Percentiles rank a stretch among this genome's conserved stretches.
Evolutionary conservation across 2,888 invertebrate genomes (phyloP).

Genomic region (Clusia tigrina): DNA sequence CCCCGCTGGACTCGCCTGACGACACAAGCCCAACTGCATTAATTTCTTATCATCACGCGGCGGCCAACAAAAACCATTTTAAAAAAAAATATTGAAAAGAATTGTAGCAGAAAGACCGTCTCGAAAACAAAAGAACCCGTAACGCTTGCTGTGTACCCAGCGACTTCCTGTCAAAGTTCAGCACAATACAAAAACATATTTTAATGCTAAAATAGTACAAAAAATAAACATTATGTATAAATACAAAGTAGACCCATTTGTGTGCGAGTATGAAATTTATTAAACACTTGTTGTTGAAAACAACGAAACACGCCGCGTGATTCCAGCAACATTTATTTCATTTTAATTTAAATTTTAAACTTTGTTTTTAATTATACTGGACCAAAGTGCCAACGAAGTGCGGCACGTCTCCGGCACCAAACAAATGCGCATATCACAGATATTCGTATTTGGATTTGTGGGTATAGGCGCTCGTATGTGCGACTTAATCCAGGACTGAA

Average conservation of each 20-base stretch:
- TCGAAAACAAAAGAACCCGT: constrained; percentile 36
- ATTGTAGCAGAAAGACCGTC: constrained; percentile 20
- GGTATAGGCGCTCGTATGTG: too few relatives aligned
- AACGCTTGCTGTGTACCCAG: constrained; percentile 21
- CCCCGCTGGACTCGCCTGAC: constrained; percentile 14
- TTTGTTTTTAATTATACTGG: too few relatives aligned
- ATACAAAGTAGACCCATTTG: too few relatives aligned
- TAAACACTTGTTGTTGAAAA: neutral
- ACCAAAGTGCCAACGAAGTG: too few relatives aligned
- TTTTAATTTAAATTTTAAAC: too few relatives aligned
- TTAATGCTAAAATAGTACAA: constrained; percentile 12
- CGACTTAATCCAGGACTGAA: too few relatives aligned
- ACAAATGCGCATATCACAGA: too few relatives aligned
- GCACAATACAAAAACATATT: constrained; percentile 33
- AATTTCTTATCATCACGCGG: constrained; percentile 30
- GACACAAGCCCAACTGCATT: constrained; percentile 21
- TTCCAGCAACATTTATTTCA: too few relatives aligned
- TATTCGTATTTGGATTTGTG: too few relatives aligned
- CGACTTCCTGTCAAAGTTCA: constrained; percentile 46
- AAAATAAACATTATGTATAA: constrained; percentile 13
- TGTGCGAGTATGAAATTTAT: too few relatives aligned
- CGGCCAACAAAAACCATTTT: constrained; percentile 5
- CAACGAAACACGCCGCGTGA: too few relatives aligned
- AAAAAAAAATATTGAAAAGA: neutral
- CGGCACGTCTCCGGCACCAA: too few relatives aligned